Evolutionary conservation across 2,888 invertebrate genomes (phyloP), one percentile per base, ranked within the genome.

Genomic region (Pollenia amentaria): DNA sequence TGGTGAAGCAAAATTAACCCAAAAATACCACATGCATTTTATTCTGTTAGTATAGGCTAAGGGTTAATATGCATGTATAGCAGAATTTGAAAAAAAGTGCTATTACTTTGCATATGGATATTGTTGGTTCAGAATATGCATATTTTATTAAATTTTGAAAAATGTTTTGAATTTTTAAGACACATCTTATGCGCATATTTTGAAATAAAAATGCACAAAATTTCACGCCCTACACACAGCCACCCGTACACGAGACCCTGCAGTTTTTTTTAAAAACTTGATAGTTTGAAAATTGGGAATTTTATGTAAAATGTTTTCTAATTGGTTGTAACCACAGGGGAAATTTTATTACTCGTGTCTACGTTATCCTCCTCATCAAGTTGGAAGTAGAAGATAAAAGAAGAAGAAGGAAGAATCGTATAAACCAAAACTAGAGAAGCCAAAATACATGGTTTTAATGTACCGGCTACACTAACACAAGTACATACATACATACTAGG

Each of bases 231-330:
- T 29, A 44, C 38, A 21, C 16, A 21, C 29, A 44, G 8, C 11
- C 16, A 51, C 6, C 3, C 7, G 14, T 21, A 10, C 16, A 55
- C 21, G 2, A 21, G 29, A 18, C 46, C 40, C 57, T 57, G 16
- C n/a, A 60, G 51, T 38, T 67, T 29, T 29, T 79, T 55, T 79
- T 72, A 53, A 79, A 21, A 69, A 75, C 60, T 40, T 69, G 69
- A 62, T 75, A 62, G 46, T 60, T 67, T 60, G 64, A 90, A 91
- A 90, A 89, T 90, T 89, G 88, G 62, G 86, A 90, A 89, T 90
- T 91, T 89, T 89, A 90, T 91, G 89, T 88, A 89, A 90, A 91
- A 91, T 90, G 89, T 91, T 90, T 90, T 89, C 89, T 91, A 91
- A 91, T 91, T 91, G 91, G 90, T 90, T 91, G 90, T 89, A 90